Evolutionary conservation across 2,113 vertebrate genomes (phyloP).

Genomic region (Planiliza haematocheilus): DNA sequence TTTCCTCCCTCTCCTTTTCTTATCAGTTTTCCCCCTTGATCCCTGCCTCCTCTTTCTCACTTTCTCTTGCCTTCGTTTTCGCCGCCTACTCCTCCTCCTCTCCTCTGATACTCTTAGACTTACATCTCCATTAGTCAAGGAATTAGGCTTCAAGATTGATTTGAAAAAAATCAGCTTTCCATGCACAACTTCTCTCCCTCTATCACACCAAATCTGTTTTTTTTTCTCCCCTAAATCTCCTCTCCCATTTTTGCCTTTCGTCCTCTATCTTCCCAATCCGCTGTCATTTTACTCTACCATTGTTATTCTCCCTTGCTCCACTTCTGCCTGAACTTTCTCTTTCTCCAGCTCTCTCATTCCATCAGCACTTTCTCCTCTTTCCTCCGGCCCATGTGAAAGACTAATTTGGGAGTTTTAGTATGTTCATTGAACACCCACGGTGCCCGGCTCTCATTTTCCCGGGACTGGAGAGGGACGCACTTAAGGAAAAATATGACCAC

Average conservation of each 20-base stretch:
- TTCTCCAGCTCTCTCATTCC: slow-evolving; percentile 9
- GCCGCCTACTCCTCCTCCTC: neutral
- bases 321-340: neutral
- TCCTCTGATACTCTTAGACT: slow-evolving; percentile 8
- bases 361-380: slow-evolving; percentile 14
- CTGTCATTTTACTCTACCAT: slow-evolving; percentile 8
- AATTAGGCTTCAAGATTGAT: slow-evolving; percentile 35
- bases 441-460: slow-evolving; percentile 16
- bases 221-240: neutral
- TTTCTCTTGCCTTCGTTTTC: neutral
- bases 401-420: slow-evolving; percentile 39
- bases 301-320: slow-evolving; percentile 2
- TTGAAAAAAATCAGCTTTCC: slow-evolving; percentile 37
- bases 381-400: slow-evolving; percentile 13
- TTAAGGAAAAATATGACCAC: neutral
- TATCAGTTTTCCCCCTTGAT: neutral
- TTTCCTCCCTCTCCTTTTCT: neutral
- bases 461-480: neutral
- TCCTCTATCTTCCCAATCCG: neutral
- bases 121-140: slow-evolving; percentile 48
- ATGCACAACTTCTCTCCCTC: slow-evolving; percentile 28
- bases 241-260: no score
- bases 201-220: slow-evolving; percentile 9
- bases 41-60: neutral
- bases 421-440: slow-evolving; percentile 27